A percentile compares a stretch with the other conserved stretches of the same genome.
Conservation (phyloP, 2,888 invertebrate species). For the Helobdella robusta region DNA sequence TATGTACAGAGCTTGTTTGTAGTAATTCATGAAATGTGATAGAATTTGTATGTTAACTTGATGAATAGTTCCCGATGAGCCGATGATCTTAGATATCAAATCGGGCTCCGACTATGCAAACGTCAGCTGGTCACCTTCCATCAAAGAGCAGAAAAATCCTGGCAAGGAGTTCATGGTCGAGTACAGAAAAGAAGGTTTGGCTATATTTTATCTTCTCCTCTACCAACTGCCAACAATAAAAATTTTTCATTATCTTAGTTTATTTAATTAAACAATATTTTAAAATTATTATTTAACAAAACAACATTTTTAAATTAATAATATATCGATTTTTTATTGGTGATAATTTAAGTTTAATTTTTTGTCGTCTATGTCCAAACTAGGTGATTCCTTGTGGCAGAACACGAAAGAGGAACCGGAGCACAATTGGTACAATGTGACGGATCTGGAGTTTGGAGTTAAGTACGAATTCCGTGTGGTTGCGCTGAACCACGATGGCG, state of each 20-base stretch:
- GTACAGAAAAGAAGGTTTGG: constrained; percentile 23
- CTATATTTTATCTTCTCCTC: no score
- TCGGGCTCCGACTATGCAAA: constrained; percentile 27
- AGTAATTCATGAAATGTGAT: no score
- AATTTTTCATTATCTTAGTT: no score
- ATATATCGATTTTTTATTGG: no score
- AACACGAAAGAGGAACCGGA: constrained; percentile 53
- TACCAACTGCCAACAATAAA: no score
- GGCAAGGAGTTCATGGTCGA: constrained; percentile 26
- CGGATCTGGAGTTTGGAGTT: constrained; percentile 69
- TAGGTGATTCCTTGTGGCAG: constrained; percentile 58
- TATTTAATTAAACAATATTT: no score
- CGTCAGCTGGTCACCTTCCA: constrained; percentile 8
- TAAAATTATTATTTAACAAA: no score
- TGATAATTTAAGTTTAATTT: no score
- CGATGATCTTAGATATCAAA: constrained; percentile 11
- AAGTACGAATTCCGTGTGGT: constrained; percentile 79
- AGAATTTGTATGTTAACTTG: no score
- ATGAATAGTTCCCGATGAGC: constrained; percentile 27
- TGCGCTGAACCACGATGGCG: constrained; percentile 67
- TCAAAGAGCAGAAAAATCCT: constrained; percentile 15
- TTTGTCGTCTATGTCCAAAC: no score
- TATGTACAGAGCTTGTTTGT: no score
- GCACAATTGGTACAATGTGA: constrained; percentile 57
- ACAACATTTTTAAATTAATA: no score